These are phyloP conservation scores for Neosilurus hyrtlii DNA, from an alignment of 2,797 vertebrate genomes.

Conservation along the genomic window DNA sequence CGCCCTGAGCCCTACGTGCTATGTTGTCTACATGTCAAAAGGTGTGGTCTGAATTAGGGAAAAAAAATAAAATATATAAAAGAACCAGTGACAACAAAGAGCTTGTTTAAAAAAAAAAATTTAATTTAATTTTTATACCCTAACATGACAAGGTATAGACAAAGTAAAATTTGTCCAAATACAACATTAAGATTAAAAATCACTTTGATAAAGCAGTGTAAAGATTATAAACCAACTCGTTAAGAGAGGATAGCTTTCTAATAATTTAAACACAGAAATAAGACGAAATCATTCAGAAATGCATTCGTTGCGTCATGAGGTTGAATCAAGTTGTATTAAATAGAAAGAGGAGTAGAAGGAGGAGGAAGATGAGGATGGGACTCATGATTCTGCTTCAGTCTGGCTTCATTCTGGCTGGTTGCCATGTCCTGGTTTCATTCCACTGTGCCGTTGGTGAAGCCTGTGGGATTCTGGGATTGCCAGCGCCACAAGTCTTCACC, in stretches of 20 bases:
- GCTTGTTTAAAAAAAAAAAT: background rate
- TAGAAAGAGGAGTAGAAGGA: background rate
- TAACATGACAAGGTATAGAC: background rate
- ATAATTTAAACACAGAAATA: conserved; percentile 30
- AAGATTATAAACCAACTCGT: background rate
- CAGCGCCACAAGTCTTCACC: conserved; percentile 96
- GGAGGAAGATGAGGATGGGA: conserved; percentile 40
- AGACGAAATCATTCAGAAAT: conserved; percentile 2
- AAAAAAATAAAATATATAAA: too few relatives aligned
- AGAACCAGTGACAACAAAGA: background rate
- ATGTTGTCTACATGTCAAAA: background rate
- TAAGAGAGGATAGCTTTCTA: background rate
- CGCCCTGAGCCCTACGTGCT: too few relatives aligned
- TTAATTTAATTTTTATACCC: conserved; percentile 3
- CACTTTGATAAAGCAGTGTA: background rate
- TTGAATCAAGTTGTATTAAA: conserved; percentile 35
- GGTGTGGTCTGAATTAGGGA: background rate
- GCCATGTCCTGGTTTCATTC: conserved; percentile 14
- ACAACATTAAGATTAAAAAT: conserved; percentile 6
- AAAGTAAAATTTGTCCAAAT: background rate
- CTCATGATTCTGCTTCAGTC: conserved; percentile 27
- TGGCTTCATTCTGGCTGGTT: background rate
- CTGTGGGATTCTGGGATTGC: conserved; percentile 90
- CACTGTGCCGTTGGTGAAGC: conserved; percentile 71
- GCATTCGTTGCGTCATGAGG: conserved; percentile 43